Base-by-base conservation (phyloP, 2,888 invertebrate genomes). In the Eledone cirrhosa region DNA sequence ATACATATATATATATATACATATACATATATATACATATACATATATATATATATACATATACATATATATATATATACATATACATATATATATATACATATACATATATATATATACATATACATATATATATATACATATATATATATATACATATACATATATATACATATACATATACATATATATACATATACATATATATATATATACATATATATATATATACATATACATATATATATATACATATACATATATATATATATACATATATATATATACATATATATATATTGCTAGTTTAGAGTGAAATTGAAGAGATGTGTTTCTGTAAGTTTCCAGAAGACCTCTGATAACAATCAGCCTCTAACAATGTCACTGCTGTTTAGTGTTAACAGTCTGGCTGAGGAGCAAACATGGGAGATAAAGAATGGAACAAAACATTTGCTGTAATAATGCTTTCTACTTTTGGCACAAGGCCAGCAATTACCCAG, bases 31-130 rank as follows among this genome's bases (percentile, higher is more conserved):
- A 59, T 59, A 59, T 59, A 59, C 11, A 59, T 59, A 59, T 59
- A n/a, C 5, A 59, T 59, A 59, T 59, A 59, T 59, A 59, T 59
- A n/a, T 59, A 59, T 59, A 59, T 59, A 59, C 11, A 59, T 59
- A 24, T 59, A 59, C 11, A 24, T 59, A 2, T 3, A 59, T 3
- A 3, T 59, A n/a, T 59, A 59, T 59, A 59, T 59, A 59, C 16
- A 59, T 59, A 59, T 59, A 59, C 16, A 59, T 59, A n/a, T 59
- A 14, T 59, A 59, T 59, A 59, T 59, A 59, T 59, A 59, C 16
- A 2, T 3, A 59, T 59, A 59, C 16, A 59, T 59, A n/a, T 59
- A 4, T 1, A 59, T 59, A 59, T 59, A 24, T 11, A 59, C 11
- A 59, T 59, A 59, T 59, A 59, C 11, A 59, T 59, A 3, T 59